Percentiles rank a stretch among this genome's conserved stretches.
Conservation (phyloP, 2,888 invertebrate species). For the Tipula unca region DNA sequence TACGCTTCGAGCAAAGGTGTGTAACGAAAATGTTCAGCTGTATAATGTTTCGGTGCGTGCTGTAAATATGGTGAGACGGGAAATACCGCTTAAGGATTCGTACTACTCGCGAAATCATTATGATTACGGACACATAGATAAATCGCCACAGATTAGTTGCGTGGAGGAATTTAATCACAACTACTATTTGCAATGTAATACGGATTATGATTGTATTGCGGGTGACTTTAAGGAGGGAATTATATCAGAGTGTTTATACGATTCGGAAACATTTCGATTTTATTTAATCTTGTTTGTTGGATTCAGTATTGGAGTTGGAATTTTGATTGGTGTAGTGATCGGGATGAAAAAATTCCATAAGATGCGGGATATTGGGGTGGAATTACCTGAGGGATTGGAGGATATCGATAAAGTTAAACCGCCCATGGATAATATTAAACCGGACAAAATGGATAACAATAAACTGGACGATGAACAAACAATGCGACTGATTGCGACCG, state of each 20-base stretch:
- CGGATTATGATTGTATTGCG: not conserved
- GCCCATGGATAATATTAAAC: not conserved
- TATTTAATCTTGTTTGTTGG: not conserved
- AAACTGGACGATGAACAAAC: not conserved
- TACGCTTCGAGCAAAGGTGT: not conserved
- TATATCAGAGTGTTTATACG: not conserved
- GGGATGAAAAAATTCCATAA: conserved; percentile 23
- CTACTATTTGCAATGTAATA: not conserved
- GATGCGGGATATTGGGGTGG: conserved; percentile 25
- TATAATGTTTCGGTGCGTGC: conserved; percentile 23
- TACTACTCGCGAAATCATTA: not conserved
- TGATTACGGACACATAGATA: not conserved
- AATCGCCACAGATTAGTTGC: not conserved
- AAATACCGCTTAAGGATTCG: not conserved
- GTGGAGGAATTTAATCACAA: not conserved
- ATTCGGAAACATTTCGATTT: not conserved
- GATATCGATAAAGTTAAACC: conserved; percentile 23
- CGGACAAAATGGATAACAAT: not conserved
- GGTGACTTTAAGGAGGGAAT: not conserved
- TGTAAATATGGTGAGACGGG: conserved; percentile 22
- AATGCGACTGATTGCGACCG: not conserved
- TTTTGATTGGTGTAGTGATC: not conserved
- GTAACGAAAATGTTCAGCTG: conserved; percentile 14
- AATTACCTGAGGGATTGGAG: conserved; percentile 25
- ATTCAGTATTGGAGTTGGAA: not conserved